These are phyloP conservation scores for Galeopterus variegatus DNA, from an alignment of 2,113 vertebrate genomes.

Conservation along the genomic window DNA sequence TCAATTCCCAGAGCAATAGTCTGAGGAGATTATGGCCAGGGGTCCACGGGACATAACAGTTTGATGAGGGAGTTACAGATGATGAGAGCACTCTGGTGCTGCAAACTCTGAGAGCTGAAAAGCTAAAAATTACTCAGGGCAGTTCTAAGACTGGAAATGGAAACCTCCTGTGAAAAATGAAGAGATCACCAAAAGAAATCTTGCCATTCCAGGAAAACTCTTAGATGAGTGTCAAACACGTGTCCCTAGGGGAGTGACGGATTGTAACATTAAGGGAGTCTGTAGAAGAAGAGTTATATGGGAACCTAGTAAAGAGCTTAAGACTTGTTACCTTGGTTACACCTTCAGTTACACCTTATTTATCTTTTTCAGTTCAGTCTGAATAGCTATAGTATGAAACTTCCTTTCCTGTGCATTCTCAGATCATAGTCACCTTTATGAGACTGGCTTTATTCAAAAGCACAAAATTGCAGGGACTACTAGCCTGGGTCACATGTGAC, in stretches of 20 bases:
- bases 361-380: not conserved
- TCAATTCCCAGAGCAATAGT: not conserved
- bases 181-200: conserved; percentile 15
- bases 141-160: not conserved
- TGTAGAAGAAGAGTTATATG: not conserved
- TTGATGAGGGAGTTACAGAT: not conserved
- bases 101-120: not conserved
- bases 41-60: not conserved
- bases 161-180: conserved; percentile 32
- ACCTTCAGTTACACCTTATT: not conserved
- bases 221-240: not conserved
- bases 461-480: not conserved
- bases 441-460: not conserved
- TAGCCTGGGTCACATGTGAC: not conserved
- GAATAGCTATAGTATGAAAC: not conserved
- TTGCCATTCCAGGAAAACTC: not conserved
- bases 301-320: not conserved
- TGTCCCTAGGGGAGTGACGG: not conserved
- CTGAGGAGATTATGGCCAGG: not conserved
- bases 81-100: not conserved
- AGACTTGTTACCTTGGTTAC: not conserved
- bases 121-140: conserved; percentile 31
- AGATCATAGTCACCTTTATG: not conserved
- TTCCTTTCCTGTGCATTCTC: conserved; percentile 6
- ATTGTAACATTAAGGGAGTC: not conserved